Percentiles rank a stretch among this genome's conserved stretches.
phyloP scores from a whole-genome alignment of 2,888 invertebrate genomes.

The Chaitophorus viminalis region DNA sequence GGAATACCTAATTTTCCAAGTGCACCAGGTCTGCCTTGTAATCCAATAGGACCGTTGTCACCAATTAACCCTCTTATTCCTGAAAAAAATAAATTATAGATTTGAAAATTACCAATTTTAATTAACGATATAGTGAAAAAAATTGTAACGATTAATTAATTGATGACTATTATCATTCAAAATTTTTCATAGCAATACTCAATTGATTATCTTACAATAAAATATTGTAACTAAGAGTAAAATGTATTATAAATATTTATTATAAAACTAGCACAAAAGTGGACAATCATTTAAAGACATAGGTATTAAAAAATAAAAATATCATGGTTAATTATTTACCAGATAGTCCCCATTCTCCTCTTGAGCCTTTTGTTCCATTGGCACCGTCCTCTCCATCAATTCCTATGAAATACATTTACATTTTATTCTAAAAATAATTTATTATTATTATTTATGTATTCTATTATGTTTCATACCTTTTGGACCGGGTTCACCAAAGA shows the following conservation, averaged over 20 bases:
- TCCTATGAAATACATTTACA: conserved; percentile 31
- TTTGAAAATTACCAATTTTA: too few relatives aligned
- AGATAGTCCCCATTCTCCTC: conserved; percentile 63
- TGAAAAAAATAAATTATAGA: conserved; percentile 11
- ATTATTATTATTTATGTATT: not conserved
- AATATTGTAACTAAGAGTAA: not conserved
- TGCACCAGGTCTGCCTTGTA: conserved; percentile 56
- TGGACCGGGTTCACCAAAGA: conserved; percentile 64
- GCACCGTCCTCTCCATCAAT: conserved; percentile 49
- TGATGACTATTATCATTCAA: not conserved
- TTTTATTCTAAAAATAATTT: not conserved
- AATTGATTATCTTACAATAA: not conserved
- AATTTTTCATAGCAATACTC: too few relatives aligned
- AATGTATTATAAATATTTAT: too few relatives aligned
- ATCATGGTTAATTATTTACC: conserved; percentile 29
- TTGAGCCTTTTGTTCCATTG: conserved; percentile 65
- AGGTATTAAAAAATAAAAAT: not conserved
- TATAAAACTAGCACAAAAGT: too few relatives aligned
- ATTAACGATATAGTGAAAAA: not conserved
- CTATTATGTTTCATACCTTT: conserved; percentile 60
- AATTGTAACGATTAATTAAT: not conserved
- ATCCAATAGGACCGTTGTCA: conserved; percentile 60
- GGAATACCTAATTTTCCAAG: conserved; percentile 55
- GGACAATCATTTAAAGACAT: too few relatives aligned
- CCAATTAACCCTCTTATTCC: conserved; percentile 66